Evolutionary conservation across 2,113 vertebrate species (phyloP).

Genomic region (Prinia subflava): DNA sequence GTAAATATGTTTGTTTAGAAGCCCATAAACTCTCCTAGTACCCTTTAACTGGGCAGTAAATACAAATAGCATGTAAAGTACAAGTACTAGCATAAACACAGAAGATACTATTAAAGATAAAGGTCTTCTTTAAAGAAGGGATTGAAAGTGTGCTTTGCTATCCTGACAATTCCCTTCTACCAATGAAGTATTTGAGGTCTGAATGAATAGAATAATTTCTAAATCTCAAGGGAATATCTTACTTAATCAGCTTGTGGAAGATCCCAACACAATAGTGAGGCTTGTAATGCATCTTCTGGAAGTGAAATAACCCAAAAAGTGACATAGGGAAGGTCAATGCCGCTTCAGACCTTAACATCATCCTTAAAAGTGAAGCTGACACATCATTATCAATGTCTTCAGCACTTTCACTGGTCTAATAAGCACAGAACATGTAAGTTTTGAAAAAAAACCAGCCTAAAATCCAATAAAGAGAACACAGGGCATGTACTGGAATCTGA

Average conservation of each 20-base stretch:
- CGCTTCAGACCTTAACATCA: background rate
- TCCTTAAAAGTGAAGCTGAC: background rate
- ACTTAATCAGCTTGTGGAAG: background rate
- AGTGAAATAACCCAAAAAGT: background rate
- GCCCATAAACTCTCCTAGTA: background rate
- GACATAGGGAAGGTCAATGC: background rate
- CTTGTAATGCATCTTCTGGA: background rate
- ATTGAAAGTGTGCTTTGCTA: background rate
- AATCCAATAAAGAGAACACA: background rate
- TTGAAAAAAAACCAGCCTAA: background rate
- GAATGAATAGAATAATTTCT: background rate
- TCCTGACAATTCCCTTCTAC: background rate
- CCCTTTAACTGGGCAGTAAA: background rate
- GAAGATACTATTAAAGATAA: background rate
- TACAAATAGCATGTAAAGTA: background rate
- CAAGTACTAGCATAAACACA: background rate
- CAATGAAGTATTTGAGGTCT: background rate
- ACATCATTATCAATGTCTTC: background rate
- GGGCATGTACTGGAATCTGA: fast-evolving
- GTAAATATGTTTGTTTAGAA: background rate
- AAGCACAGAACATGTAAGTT: background rate
- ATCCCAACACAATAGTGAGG: background rate
- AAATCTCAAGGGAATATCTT: background rate
- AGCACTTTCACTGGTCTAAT: background rate
- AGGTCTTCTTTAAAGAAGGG: background rate